Evolutionary conservation across 2,888 invertebrate species (phyloP), one percentile per base, ranked within the genome.

Genomic region (Gnatocerus cornutus): DNA sequence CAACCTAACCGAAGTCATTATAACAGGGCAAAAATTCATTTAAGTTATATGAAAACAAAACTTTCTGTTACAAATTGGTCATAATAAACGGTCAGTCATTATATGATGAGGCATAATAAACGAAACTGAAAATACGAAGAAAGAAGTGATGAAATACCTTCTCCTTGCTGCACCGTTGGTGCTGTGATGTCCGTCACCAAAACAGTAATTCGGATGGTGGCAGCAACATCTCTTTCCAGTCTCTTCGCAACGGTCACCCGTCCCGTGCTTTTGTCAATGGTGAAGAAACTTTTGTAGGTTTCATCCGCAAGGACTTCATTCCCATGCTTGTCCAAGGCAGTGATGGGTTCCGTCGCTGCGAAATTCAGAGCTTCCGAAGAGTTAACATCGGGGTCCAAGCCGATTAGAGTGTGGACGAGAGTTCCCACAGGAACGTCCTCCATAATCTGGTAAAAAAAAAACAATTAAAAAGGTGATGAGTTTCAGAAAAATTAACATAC

Each of bases 141-240:
- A n/a, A n/a, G n/a, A n/a, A n/a, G n/a, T n/a, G n/a, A n/a, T n/a
- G n/a, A n/a, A n/a, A n/a, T 86, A 89, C 95, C 96, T 84, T 91
- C 90, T 71, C 92, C 92, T 78, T 91, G 90, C 78, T 96, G 96
- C 0, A 92, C 85, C 0, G 89, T 90, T 0, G 91, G 89, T 0
- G 96, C 96, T 0, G 93, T 93, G 0, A 91, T 90, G 80, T 97
- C 97, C 0, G 91, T 92, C 0, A 95, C 96, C 12, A 91, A 85
- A 0, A 95, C 92, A 0, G 93, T 92, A 56, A 96, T 88, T 9
- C 93, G 90, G 21, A 97, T 88, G 0, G 93, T 90, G 0, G 93
- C 91, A 0, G 94, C 93, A 0, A 90, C 81, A 71, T 91, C 90
- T 27, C 94, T 85, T 78, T 92, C 88, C 62, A 95, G 83, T 0